Conservation (phyloP, 53 echinoderm and acorn worm species). For the Pentamera pediparva region DNA sequence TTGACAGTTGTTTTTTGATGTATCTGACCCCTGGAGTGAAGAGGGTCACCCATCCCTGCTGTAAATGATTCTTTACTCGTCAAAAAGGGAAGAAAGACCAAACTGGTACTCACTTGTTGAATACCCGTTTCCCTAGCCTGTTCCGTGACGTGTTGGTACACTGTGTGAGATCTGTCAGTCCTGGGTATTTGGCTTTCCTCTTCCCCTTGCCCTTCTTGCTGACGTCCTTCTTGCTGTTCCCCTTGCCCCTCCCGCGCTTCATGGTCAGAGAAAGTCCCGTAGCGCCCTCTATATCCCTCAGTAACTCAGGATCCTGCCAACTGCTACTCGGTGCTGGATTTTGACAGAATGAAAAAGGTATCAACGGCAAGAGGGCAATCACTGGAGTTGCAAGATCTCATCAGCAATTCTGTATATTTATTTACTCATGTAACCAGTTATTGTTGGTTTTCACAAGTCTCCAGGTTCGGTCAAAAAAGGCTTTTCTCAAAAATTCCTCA, state of each 20-base stretch:
- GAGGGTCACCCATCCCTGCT: no score
- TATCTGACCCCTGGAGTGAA: no score
- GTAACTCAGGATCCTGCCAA: slow-evolving; percentile 60
- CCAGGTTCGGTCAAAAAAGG: no score
- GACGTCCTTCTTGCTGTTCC: slow-evolving; percentile 33
- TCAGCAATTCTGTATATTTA: no score
- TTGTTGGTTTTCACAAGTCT: no score
- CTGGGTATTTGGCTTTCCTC: slow-evolving; percentile 80
- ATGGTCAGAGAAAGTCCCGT: slow-evolving; percentile 59
- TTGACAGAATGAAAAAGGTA: background rate
- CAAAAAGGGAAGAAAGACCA: background rate
- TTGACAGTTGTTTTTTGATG: no score
- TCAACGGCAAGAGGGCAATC: background rate
- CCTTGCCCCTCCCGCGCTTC: background rate
- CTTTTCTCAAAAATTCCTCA: no score
- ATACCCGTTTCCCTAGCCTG: slow-evolving; percentile 72
- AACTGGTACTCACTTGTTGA: slow-evolving; percentile 64
- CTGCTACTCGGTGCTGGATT: background rate
- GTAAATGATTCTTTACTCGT: no score
- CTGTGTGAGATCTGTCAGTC: slow-evolving; percentile 76
- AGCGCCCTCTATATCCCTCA: slow-evolving; percentile 72
- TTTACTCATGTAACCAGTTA: no score
- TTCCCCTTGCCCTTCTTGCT: slow-evolving; percentile 68
- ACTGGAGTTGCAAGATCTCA: no score
- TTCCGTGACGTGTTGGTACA: slow-evolving; percentile 62